Conservation (phyloP, 1,140 invertebrate species). For the Drosophila melanogaster region Release_6_plus_ISO1_MT NT_033777.3:7650501-7651000, state of each 20-base stretch:
- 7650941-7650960: slow-evolving; percentile 32
- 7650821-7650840: slow-evolving; percentile 12
- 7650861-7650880: slow-evolving; percentile 71
- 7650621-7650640: no score
- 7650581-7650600: neutral
- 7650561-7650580: neutral
- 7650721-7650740: slow-evolving; percentile 6
- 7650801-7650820: slow-evolving; percentile 50
- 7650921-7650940: slow-evolving; percentile 57
- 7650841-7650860: slow-evolving; percentile 17
- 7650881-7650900: slow-evolving; percentile 72
- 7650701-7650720: neutral
- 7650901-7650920: slow-evolving; percentile 61
- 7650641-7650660: no score
- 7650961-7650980: slow-evolving; percentile 35
- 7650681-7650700: neutral
- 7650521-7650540: neutral
- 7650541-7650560: neutral
- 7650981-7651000: slow-evolving; percentile 46
- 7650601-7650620: no score
- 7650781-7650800: slow-evolving; percentile 57
- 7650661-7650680: no score
- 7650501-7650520: neutral
- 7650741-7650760: slow-evolving; percentile 3
- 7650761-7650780: slow-evolving; percentile 23